Base-by-base conservation (phyloP, 2,888 invertebrate genomes). In the Agrotis clavis region DNA sequence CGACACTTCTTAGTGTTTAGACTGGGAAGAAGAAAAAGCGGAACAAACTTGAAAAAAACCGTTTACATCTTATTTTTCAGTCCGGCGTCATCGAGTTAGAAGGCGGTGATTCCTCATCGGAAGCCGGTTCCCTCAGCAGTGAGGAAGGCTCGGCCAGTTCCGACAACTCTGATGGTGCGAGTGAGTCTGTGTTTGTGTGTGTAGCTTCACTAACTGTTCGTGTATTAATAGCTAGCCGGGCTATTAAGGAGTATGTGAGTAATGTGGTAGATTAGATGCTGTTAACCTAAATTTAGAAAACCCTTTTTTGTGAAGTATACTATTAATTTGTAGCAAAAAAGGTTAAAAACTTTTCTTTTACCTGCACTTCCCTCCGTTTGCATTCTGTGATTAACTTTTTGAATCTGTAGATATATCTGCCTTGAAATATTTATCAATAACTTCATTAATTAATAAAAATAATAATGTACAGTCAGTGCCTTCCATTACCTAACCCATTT, bases 61-160 rank as follows among this genome's bases (percentile, higher is more conserved):
- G n/a, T n/a, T n/a, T n/a, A n/a, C n/a, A n/a, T n/a, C n/a, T n/a
- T n/a, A n/a, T n/a, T n/a, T n/a, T n/a, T n/a, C 67, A 96, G 96
- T 92, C 94, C 0, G 96, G 96, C 0, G 96, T 96, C 16, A 96
- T 96, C 78, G 96, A 96, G 67, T 70, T 96, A 48, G 96, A 96
- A 61, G 96, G 97, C 0, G 96, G 97, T 0, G 98, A 97, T 86
- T 97, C 97, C 2, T 98, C 98, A 2, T 98, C 98, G 2, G 98
- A 98, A 89, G 98, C 97, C 0, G 97, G 97, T 0, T 97, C 97
- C 0, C 91, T 97, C 47, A 97, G 97, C 89, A 97, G 97, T 84
- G 97, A 97, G 84, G 97, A 97, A 70, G 97, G 97, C 0, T 97
- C 97, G 4, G 97, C 97, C 54, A 97, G 97, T 84, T 97, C 97